These are phyloP conservation scores for Catocala sponsa DNA, from an alignment of 2,888 invertebrate genomes.

Conservation along the genomic window DNA sequence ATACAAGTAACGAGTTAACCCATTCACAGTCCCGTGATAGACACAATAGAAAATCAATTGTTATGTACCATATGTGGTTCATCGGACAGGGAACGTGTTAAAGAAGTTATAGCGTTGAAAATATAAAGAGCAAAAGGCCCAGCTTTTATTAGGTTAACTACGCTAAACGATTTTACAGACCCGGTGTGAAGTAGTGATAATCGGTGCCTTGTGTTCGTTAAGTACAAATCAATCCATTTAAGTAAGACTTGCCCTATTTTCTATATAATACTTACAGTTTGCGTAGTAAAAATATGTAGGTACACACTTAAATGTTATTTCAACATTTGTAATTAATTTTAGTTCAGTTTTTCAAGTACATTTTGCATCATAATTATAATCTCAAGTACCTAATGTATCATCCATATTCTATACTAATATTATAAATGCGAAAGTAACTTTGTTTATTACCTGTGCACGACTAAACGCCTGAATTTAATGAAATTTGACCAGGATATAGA, in stretches of 20 bases:
- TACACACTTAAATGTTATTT: background rate
- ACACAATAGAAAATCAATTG: too few relatives aligned
- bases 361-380: too few relatives aligned
- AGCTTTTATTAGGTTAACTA: slow-evolving; percentile 67
- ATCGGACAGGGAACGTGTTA: slow-evolving; percentile 10
- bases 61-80: too few relatives aligned
- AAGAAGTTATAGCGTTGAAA: slow-evolving; percentile 22
- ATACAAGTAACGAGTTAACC: slow-evolving; percentile 9
- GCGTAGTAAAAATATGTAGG: background rate
- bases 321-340: background rate
- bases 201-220: slow-evolving; percentile 55
- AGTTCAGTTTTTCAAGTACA: too few relatives aligned
- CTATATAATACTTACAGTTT: background rate
- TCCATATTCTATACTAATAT: too few relatives aligned
- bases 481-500: too few relatives aligned
- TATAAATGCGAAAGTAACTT: too few relatives aligned
- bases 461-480: too few relatives aligned
- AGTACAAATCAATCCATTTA: slow-evolving; percentile 49
- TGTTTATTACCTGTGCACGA: too few relatives aligned
- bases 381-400: too few relatives aligned
- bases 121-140: slow-evolving; percentile 55
- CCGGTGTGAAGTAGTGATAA: slow-evolving; percentile 71
- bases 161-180: slow-evolving; percentile 68
- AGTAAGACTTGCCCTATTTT: slow-evolving; percentile 34
- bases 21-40: too few relatives aligned